A percentile compares a stretch with the other conserved stretches of the same genome.
These are phyloP conservation scores for Plectrocnemia conspersa DNA, from an alignment of 1,140 invertebrate species.

Conservation along the genomic window DNA sequence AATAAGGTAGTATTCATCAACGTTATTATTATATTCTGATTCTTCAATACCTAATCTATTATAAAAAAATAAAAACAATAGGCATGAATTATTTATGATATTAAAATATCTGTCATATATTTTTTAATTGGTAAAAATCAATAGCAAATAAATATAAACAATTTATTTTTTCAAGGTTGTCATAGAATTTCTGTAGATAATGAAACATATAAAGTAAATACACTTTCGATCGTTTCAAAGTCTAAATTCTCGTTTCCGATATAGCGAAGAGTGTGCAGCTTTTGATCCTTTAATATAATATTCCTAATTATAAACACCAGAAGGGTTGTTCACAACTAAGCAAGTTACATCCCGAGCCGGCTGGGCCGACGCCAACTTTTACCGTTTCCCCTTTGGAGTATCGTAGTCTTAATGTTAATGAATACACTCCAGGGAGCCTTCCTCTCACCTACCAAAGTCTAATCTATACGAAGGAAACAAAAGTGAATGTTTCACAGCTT, in stretches of 20 bases:
- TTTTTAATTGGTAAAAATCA: no score
- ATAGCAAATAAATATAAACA: no score
- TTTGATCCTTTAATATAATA: conserved; percentile 32
- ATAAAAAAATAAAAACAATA: no score
- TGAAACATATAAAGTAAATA: no score
- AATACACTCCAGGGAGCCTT: conserved; percentile 31
- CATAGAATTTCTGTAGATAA: no score
- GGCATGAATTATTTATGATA: no score
- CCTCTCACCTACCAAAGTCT: conserved; percentile 28
- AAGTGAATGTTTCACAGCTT: conserved; percentile 23
- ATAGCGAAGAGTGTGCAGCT: conserved; percentile 4
- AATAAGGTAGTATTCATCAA: no score
- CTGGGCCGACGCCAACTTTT: conserved; percentile 21
- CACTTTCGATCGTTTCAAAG: no score
- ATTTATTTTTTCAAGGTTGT: no score
- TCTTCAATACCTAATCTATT: no score
- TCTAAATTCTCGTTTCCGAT: neutral
- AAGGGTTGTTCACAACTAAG: conserved; percentile 22
- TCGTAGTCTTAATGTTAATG: conserved; percentile 33
- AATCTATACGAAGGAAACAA: conserved; percentile 22
- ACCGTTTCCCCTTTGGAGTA: conserved; percentile 31
- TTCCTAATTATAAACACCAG: conserved; percentile 29
- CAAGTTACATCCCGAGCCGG: conserved; percentile 20
- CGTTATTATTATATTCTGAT: no score
- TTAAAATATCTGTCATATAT: no score